Percentiles rank a stretch among this genome's conserved stretches.
Evolutionary conservation across 2,888 invertebrate genomes (phyloP).

Genomic region (Sycophila texana): DNA sequence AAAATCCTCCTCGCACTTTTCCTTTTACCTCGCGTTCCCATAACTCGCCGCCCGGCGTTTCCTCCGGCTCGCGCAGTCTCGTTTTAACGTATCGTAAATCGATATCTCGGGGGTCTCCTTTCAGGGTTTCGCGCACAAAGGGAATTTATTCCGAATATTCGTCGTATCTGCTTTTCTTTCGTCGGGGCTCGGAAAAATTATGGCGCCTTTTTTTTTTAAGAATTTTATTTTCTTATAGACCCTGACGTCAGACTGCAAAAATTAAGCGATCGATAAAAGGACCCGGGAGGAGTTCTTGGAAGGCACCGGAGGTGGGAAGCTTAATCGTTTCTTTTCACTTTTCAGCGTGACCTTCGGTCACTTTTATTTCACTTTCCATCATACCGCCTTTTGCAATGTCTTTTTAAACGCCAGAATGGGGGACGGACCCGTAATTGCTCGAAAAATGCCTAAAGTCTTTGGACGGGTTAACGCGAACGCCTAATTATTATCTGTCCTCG

Average conservation of each 20-base stretch:
- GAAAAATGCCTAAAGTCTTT: not conserved
- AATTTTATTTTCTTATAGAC: too few species aligned
- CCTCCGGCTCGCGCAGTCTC: constrained; percentile 37
- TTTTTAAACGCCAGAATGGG: not conserved
- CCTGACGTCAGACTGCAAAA: not conserved
- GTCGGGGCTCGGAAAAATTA: too few species aligned
- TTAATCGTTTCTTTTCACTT: constrained; percentile 1
- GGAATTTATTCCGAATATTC: constrained; percentile 4
- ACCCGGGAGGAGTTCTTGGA: not conserved
- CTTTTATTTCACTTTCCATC: constrained; percentile 37
- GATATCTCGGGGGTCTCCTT: not conserved
- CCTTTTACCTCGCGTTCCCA: constrained; percentile 3
- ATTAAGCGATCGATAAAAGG: constrained; percentile 4
- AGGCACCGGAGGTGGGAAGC: too few species aligned
- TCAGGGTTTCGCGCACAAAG: not conserved
- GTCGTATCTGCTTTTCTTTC: not conserved
- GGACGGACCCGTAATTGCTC: constrained; percentile 4
- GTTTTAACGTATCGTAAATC: constrained; percentile 46
- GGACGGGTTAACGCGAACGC: not conserved
- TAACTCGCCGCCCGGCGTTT: constrained; percentile 14
- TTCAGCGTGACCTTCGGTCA: constrained; percentile 20
- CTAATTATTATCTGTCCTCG: constrained; percentile 14
- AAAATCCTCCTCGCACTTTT: too few species aligned
- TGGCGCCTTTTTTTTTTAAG: too few species aligned
- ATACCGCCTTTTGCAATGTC: not conserved